Evolutionary conservation across 2,113 vertebrate genomes (phyloP).

Genomic region (Brachyhypopomus gauderio): DNA sequence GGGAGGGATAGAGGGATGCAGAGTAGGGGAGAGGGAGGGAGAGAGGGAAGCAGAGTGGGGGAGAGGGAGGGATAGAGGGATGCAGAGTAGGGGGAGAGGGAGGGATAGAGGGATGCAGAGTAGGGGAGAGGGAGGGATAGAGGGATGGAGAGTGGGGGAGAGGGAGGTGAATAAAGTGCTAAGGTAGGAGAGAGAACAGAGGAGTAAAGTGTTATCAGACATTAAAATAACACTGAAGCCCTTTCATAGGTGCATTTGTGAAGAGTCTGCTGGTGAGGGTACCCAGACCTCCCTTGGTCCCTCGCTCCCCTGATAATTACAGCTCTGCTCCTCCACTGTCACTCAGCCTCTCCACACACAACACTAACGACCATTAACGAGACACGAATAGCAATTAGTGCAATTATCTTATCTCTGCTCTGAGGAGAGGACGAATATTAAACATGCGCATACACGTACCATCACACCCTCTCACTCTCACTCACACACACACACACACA

Average conservation of each 20-base stretch:
- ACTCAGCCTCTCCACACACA: conserved; percentile 27
- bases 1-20: not conserved
- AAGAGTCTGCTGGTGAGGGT: conserved; percentile 2
- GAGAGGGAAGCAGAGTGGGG: not conserved
- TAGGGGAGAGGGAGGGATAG: not conserved
- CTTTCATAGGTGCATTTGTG: conserved; percentile 33
- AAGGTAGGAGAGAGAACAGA: not conserved
- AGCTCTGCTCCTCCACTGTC: conserved; percentile 35
- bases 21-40: no score
- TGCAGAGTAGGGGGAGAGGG: not conserved
- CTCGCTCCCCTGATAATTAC: conserved; percentile 52
- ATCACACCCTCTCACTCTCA: not conserved
- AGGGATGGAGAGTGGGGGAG: not conserved
- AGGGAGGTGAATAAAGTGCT: not conserved
- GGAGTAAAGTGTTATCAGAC: conserved; percentile 17
- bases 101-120: not conserved
- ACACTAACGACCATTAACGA: conserved; percentile 43
- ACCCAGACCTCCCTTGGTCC: conserved; percentile 42
- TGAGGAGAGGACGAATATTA: conserved; percentile 40
- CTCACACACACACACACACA: conserved; percentile 24
- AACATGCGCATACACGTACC: conserved; percentile 16
- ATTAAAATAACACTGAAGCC: conserved; percentile 34
- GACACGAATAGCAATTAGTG: conserved; percentile 53
- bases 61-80: not conserved
- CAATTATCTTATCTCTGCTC: conserved; percentile 56